phyloP scores from a whole-genome alignment of 1,140 invertebrate species.

The Glomeris maerens region DNA sequence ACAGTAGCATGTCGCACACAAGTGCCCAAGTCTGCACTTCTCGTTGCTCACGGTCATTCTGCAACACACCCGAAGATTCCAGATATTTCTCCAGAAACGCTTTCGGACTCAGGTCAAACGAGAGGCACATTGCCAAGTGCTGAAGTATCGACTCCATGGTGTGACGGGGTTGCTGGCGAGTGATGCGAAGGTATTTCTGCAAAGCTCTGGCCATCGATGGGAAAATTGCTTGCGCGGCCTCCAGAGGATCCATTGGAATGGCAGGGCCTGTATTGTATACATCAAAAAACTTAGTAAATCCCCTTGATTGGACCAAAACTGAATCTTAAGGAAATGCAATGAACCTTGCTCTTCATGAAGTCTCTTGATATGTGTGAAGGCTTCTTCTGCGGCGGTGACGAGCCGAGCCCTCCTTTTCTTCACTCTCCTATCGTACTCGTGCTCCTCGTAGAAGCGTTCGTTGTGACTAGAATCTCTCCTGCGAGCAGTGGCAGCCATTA shows the following conservation, averaged over 20 bases:
- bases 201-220: constrained; percentile 86
- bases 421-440: constrained; percentile 87
- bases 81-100: constrained; percentile 85
- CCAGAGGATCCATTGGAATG: constrained; percentile 71
- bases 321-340: neutral
- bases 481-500: constrained; percentile 46
- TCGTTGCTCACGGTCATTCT: constrained; percentile 43
- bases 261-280: constrained; percentile 33
- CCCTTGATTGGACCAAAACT: neutral
- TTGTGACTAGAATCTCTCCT: constrained; percentile 81
- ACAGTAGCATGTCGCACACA: constrained; percentile 76
- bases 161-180: constrained; percentile 85
- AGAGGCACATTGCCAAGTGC: constrained; percentile 77
- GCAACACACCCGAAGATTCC: constrained; percentile 50
- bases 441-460: constrained; percentile 93
- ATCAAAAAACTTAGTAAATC: constrained; percentile 2
- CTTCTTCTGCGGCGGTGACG: constrained; percentile 85
- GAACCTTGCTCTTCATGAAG: constrained; percentile 37
- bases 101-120: constrained; percentile 80
- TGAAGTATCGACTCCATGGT: constrained; percentile 76
- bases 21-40: constrained; percentile 79
- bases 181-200: constrained; percentile 90
- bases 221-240: constrained; percentile 93
- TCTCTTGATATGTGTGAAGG: constrained; percentile 82
- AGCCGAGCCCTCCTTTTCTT: constrained; percentile 75